Base-by-base conservation (phyloP, 2,888 invertebrate genomes). In the Meteorus colon region DNA sequence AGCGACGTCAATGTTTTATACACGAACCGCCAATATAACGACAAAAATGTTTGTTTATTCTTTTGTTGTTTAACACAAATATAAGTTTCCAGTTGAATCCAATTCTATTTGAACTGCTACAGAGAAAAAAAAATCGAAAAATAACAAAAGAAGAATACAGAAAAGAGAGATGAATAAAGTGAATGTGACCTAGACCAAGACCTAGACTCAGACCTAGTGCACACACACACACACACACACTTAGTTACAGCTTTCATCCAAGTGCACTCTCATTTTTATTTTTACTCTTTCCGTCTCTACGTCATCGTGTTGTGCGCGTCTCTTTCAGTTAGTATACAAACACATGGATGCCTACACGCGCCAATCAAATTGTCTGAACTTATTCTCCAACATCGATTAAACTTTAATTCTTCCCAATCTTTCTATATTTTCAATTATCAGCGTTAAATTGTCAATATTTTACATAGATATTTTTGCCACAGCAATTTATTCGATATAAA, bases 171-270 rank as follows among this genome's bases (percentile, higher is more conserved):
- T 75, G 76, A 51, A 74, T 63, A 76, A 60, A 75, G 78, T 76
- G 78, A 79, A 81, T 78, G 81, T 85, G 87, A 87, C 87, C 86
- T 86, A 87, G 87, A 87, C 87, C 88, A 87, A 88, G 87, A 88
- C 87, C 84, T 48, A 62, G 45, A 63, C 55, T 19, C 1, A 55
- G 19, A 55, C 55, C 55, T 19, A 6, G 8, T 55, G 55, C 48
- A n/a, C 48, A 55, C 55, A n/a, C 48, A n/a, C 48, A 82, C 82
- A 84, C 45, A 45, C 45, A 48, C 48, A 6, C 55, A 19, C 55
- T 82, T 82, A 84, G 41, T 41, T 84, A 85, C 85, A 84, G 82
- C 82, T 79, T 82, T 78, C 68, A 77, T 79, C 78, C 77, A 79
- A 77, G 74, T 73, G 74, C 75, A 68, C 77, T 75, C 75, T 77